phyloP scores from a whole-genome alignment of 2,888 invertebrate genomes.

The Amphimallon solstitiale region DNA sequence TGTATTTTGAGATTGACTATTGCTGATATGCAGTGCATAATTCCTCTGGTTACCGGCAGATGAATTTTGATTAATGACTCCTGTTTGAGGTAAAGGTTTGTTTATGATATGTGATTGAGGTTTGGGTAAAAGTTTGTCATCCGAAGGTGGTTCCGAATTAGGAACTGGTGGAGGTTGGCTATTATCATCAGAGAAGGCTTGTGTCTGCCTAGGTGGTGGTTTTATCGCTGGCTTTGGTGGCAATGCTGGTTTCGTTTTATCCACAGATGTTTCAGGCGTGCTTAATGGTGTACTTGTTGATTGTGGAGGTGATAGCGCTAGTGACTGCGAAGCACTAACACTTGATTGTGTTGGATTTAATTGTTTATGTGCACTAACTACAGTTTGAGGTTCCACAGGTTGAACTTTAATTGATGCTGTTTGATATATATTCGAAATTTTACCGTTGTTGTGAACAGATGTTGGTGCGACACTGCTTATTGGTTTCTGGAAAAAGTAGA shows the following conservation, averaged over 20 bases:
- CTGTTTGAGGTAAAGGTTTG: constrained; percentile 17
- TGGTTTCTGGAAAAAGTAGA: constrained; percentile 73
- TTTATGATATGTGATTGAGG: constrained; percentile 38
- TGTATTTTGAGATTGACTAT: constrained; percentile 10
- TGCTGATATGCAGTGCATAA: constrained; percentile 34
- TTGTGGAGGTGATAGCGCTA: constrained; percentile 67
- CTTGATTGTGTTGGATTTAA: constrained; percentile 44
- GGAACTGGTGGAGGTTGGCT: constrained; percentile 67
- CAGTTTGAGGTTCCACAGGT: constrained; percentile 80
- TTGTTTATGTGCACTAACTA: constrained; percentile 61
- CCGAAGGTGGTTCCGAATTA: constrained; percentile 54
- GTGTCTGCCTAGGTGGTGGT: constrained; percentile 67
- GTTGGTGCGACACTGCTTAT: constrained; percentile 88
- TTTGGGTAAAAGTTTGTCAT: constrained; percentile 49
- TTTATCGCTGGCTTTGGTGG: constrained; percentile 84
- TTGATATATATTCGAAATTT: constrained; percentile 81
- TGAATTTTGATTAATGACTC: constrained; percentile 14
- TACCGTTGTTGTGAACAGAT: constrained; percentile 74
- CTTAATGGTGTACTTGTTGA: constrained; percentile 70
- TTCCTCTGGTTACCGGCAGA: constrained; percentile 37
- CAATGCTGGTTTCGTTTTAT: constrained; percentile 78
- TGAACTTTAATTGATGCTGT: constrained; percentile 84
- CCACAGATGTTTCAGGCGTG: constrained; percentile 66
- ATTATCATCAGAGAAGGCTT: constrained; percentile 50
- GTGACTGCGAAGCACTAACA: constrained; percentile 51